Conservation (phyloP, 2,888 invertebrate species). For the Amphiduros pacificus region DNA sequence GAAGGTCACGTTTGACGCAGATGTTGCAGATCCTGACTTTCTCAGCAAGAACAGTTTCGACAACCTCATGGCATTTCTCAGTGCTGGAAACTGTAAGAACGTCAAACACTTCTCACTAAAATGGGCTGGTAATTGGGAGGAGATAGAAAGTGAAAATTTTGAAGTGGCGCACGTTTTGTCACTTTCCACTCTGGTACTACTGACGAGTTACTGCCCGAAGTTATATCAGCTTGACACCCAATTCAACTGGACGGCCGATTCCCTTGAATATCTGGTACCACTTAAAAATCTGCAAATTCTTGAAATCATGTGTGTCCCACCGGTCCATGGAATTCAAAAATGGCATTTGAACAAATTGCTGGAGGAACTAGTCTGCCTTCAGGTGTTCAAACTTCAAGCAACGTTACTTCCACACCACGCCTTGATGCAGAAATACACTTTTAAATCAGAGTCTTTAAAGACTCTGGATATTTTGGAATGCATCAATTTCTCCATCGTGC, state of each 20-base stretch:
- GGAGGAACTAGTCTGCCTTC: not conserved
- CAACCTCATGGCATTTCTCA: not conserved
- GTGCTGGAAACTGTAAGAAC: not conserved
- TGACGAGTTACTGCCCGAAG: not conserved
- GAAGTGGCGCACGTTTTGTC: not conserved
- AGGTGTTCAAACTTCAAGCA: not conserved
- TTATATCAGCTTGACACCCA: not conserved
- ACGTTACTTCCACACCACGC: not conserved
- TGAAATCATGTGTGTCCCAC: not conserved
- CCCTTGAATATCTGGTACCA: not conserved
- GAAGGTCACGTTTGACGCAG: not conserved
- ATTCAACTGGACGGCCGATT: not conserved
- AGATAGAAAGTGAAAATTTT: not conserved
- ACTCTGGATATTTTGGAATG: not conserved
- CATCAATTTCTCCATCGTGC: not conserved
- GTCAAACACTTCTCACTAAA: not conserved
- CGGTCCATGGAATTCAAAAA: not conserved
- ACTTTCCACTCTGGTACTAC: not conserved
- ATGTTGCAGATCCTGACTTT: not conserved
- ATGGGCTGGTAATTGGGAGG: not conserved
- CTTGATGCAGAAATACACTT: not conserved
- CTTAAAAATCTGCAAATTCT: not conserved
- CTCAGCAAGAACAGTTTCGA: not conserved
- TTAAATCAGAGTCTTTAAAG: not conserved
- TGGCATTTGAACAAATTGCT: not conserved